Evolutionary conservation across 37 sponge, comb jelly and placozoan genomes (phyloP).

Genomic region (Agelas oroides): DNA sequence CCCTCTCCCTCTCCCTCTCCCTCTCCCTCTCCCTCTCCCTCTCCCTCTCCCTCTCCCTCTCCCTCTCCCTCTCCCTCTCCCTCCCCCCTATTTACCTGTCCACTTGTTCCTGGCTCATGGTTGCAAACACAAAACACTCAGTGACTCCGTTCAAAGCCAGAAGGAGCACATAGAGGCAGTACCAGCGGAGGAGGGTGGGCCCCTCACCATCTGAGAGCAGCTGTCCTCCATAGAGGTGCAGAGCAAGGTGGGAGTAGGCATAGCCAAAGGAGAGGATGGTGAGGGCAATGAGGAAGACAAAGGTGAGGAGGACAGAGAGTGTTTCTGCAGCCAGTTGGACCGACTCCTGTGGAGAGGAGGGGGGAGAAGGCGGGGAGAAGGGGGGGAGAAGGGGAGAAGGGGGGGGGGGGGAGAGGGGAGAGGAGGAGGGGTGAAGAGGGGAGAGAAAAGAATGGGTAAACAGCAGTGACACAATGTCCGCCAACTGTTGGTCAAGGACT

Average conservation of each 20-base stretch:
- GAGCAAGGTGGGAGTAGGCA: conserved; percentile 87
- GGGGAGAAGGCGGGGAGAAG: not conserved
- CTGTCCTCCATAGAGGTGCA: conserved; percentile 93
- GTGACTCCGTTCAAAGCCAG: conserved; percentile 95
- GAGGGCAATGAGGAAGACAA: conserved; percentile 78
- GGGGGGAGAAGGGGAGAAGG: too few relatives aligned
- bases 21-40: conserved; percentile 6
- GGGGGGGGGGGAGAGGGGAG: too few relatives aligned
- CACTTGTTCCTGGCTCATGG: conserved; percentile 86
- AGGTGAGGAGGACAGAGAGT: conserved; percentile 78
- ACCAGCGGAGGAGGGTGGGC: conserved; percentile 82
- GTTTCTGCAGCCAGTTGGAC: conserved; percentile 38
- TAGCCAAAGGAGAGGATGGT: conserved; percentile 84
- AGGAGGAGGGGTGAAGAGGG: not conserved
- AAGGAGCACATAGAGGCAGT: conserved; percentile 86
- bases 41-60: not conserved
- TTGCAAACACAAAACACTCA: conserved; percentile 94
- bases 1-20: conserved; percentile 3
- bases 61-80: not conserved
- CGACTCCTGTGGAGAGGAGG: conserved; percentile 2
- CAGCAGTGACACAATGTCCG: not conserved
- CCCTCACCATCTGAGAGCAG: conserved; percentile 71
- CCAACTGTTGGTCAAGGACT: not conserved
- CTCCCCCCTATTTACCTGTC: conserved; percentile 49
- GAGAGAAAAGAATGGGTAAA: not conserved